Base-by-base conservation (phyloP, 2,113 vertebrate species). In the Leiothrix lutea region DNA sequence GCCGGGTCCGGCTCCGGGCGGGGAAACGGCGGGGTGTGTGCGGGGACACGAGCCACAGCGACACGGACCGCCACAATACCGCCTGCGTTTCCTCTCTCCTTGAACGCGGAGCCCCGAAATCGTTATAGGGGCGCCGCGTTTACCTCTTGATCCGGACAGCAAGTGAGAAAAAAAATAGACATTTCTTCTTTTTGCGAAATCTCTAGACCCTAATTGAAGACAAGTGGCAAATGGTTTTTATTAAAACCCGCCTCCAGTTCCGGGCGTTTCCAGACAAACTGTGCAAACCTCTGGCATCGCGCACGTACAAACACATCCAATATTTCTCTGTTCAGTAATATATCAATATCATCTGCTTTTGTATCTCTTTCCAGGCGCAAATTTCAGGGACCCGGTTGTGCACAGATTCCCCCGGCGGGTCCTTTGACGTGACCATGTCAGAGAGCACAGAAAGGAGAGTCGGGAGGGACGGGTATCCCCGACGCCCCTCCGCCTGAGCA, bases 151-250 rank as follows among this genome's bases (percentile, higher is more conserved):
- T 78, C 67, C 80, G 29, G 11, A 66, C 28, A 9, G 56, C 64
- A 77, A 77, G 38, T 4, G 64, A 66, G 72, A 21, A 62, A 62
- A 79, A 50, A 56, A 61, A 18, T 2, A 35, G 29, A 23, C 12
- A 6, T 66, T 48, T 78, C n/a, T 56, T 36, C 42, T 65, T 82
- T 90, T 90, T 36, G 45, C 35, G 86, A 72, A 51, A 89, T 95
- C 84, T 96, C 77, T 84, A 56, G 48, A 78, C 16, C 40, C 8
- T 95, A 92, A 95, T 91, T 89, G 93, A 94, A 97, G 89, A 89
- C 86, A 96, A 97, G 89, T 42, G 91, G 29, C 94, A 94, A 95
- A 93, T 89, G 89, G 60, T 91, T 95, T 89, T 82, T 91, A 95
- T 92, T 95, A 92, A 93, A 65, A 19, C 11, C 80, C 88, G 77